These are phyloP conservation scores for Sympetrum striolatum DNA, from an alignment of 2,888 invertebrate genomes.

Conservation along the genomic window DNA sequence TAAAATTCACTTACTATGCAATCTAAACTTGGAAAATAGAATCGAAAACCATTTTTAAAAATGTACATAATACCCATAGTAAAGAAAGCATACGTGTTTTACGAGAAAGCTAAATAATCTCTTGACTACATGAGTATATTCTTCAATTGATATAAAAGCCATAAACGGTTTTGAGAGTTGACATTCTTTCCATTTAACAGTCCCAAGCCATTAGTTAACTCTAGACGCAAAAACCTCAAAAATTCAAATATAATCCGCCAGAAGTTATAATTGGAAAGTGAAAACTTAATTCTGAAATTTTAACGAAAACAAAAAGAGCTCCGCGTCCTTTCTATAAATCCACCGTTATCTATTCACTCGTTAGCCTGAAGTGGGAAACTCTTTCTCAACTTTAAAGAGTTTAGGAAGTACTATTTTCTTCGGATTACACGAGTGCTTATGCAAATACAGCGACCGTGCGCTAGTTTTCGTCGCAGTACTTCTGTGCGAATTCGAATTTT, in stretches of 20 bases:
- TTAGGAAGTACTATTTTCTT: background rate
- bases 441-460: background rate
- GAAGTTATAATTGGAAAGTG: background rate
- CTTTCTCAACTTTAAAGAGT: background rate
- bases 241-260: background rate
- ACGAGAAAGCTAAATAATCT: too few relatives aligned
- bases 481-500: background rate
- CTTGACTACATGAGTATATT: too few relatives aligned
- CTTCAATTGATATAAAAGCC: too few relatives aligned
- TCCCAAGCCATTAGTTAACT: too few relatives aligned
- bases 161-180: too few relatives aligned
- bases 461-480: background rate
- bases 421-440: background rate
- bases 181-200: too few relatives aligned
- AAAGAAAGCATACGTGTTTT: too few relatives aligned
- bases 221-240: background rate
- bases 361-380: background rate
- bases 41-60: too few relatives aligned
- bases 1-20: too few relatives aligned
- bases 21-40: too few relatives aligned
- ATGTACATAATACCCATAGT: too few relatives aligned
- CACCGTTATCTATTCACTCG: background rate
- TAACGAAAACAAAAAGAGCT: background rate
- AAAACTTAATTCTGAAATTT: background rate
- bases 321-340: background rate